phyloP scores from a whole-genome alignment of 2,888 invertebrate species.

The Drosophila mimetica region DNA sequence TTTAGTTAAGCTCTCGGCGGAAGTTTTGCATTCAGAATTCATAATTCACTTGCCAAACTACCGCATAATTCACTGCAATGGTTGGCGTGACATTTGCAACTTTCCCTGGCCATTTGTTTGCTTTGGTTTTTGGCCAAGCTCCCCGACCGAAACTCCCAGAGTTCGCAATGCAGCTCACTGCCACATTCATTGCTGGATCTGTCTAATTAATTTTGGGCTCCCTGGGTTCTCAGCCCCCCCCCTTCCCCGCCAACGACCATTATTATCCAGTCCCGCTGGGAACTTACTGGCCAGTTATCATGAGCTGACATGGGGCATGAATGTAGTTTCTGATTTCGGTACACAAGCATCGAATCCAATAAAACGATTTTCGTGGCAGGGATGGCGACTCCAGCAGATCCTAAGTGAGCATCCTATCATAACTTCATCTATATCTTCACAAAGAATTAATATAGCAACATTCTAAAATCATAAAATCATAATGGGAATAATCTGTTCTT shows the following conservation, averaged over 20 bases:
- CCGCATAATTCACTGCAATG: slow-evolving; percentile 18
- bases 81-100: slow-evolving; percentile 7
- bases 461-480: no score
- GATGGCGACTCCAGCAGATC: not conserved
- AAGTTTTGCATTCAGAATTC: slow-evolving; percentile 4
- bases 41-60: slow-evolving; percentile 19
- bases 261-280: slow-evolving; percentile 15
- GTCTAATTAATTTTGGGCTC: slow-evolving; percentile 33
- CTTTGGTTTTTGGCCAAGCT: not conserved
- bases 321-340: slow-evolving; percentile 38
- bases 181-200: slow-evolving; percentile 29
- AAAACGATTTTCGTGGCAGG: not conserved
- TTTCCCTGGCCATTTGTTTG: not conserved
- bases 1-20: not conserved
- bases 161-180: slow-evolving; percentile 26
- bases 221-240: not conserved
- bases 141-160: slow-evolving; percentile 4
- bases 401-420: not conserved
- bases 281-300: slow-evolving; percentile 13
- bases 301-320: slow-evolving; percentile 35
- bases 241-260: not conserved
- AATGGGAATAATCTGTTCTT: no score
- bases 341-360: not conserved
- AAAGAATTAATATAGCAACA: no score
- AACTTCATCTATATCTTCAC: no score